Conservation (phyloP, 2,797 vertebrate genomes). For the Fringilla coelebs region DNA sequence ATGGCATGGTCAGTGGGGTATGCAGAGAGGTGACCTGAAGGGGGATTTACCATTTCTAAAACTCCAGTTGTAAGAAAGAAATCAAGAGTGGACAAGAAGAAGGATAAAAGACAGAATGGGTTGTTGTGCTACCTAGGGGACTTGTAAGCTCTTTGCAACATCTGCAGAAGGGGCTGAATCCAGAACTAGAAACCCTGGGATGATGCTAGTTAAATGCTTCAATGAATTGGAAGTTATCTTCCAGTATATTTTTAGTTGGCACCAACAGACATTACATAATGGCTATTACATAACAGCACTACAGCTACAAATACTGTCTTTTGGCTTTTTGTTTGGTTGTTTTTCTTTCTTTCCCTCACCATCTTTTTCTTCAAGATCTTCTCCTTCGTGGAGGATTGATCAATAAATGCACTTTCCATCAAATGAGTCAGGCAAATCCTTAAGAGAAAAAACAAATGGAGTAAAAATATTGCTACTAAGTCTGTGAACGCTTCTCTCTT, state of each 20-base stretch:
- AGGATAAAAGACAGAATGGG: neutral
- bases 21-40: neutral
- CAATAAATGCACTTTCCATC: constrained; percentile 13
- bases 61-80: neutral
- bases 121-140: neutral
- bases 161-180: neutral
- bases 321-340: neutral
- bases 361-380: neutral
- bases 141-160: neutral
- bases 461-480: constrained; percentile 51
- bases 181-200: neutral
- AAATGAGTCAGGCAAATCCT: constrained; percentile 26
- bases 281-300: constrained; percentile 58
- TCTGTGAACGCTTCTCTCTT: neutral
- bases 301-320: constrained; percentile 33
- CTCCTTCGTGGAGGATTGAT: neutral
- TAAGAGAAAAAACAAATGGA: constrained; percentile 25
- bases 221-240: constrained; percentile 60
- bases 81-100: neutral
- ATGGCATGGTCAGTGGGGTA: neutral
- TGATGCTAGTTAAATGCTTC: constrained; percentile 31
- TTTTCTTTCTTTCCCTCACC: neutral
- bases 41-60: neutral
- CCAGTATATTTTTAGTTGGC: constrained; percentile 67
- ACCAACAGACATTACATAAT: constrained; percentile 64